These are phyloP conservation scores for Tetragnatha versicolor DNA, from an alignment of 1,140 invertebrate genomes.

Conservation along the genomic window DNA sequence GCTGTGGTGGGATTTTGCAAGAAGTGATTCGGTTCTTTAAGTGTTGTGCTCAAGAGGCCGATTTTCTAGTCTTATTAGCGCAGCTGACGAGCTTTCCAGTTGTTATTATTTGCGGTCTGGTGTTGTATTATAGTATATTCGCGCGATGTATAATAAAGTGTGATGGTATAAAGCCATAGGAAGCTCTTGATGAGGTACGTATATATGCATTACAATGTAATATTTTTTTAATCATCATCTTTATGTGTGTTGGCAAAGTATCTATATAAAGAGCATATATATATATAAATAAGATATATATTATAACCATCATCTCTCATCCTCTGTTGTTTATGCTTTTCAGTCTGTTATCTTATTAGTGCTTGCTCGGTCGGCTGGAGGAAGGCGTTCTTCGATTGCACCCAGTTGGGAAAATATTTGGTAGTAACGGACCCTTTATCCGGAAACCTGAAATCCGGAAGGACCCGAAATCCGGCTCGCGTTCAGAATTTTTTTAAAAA, in stretches of 20 bases:
- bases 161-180: not conserved
- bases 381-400: too few species aligned
- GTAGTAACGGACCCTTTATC: too few species aligned
- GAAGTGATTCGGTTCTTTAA: too few species aligned
- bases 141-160: not conserved
- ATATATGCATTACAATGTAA: constrained; percentile 31
- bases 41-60: too few species aligned
- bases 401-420: too few species aligned
- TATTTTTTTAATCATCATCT: constrained; percentile 39
- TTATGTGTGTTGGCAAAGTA: constrained; percentile 30
- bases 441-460: too few species aligned
- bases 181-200: not conserved
- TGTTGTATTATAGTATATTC: too few species aligned
- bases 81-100: constrained; percentile 16
- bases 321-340: constrained; percentile 25
- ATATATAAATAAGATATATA: constrained; percentile 15
- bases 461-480: too few species aligned
- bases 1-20: too few species aligned
- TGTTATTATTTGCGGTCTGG: constrained; percentile 11
- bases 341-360: constrained; percentile 28
- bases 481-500: too few species aligned
- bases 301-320: constrained; percentile 20
- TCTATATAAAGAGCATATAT: constrained; percentile 17
- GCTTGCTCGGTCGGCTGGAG: constrained; percentile 12
- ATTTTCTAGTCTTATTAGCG: constrained; percentile 27